A percentile compares a stretch with the other conserved stretches of the same genome.
These are phyloP conservation scores for Callosobruchus maculatus DNA, from an alignment of 2,888 invertebrate genomes.

Conservation along the genomic window DNA sequence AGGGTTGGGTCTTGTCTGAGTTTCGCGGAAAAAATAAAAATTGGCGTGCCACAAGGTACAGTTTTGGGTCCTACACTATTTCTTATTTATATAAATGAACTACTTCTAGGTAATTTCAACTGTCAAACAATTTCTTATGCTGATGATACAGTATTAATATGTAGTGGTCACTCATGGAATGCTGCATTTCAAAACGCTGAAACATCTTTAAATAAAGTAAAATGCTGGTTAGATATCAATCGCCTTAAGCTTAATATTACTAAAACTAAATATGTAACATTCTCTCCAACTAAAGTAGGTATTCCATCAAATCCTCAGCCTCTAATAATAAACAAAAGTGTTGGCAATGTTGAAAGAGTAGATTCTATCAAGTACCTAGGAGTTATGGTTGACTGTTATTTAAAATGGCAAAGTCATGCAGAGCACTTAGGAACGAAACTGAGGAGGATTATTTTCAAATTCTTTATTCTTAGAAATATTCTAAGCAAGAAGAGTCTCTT, in stretches of 20 bases:
- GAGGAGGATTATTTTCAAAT: too few species aligned
- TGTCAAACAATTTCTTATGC: not conserved
- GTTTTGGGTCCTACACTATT: slow-evolving; percentile 1
- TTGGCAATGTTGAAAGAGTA: not conserved
- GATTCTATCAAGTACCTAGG: not conserved
- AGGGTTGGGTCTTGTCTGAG: not conserved
- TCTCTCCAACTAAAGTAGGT: not conserved
- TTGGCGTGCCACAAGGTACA: not conserved
- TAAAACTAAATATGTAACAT: not conserved
- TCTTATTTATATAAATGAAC: not conserved
- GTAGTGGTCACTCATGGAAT: not conserved
- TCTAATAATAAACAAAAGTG: not conserved
- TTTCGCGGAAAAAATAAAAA: not conserved
- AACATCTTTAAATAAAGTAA: not conserved
- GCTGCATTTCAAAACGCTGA: not conserved
- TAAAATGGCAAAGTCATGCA: too few species aligned
- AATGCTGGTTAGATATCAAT: not conserved
- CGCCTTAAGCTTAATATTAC: not conserved
- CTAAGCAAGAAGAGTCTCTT: too few species aligned
- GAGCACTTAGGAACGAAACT: too few species aligned
- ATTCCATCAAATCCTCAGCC: not conserved
- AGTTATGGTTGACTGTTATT: too few species aligned
- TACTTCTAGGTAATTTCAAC: too few species aligned
- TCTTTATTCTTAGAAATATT: too few species aligned
- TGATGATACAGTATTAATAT: not conserved